These are phyloP conservation scores for Ara ararauna DNA, from an alignment of 2,797 vertebrate species.

Conservation along the genomic window DNA sequence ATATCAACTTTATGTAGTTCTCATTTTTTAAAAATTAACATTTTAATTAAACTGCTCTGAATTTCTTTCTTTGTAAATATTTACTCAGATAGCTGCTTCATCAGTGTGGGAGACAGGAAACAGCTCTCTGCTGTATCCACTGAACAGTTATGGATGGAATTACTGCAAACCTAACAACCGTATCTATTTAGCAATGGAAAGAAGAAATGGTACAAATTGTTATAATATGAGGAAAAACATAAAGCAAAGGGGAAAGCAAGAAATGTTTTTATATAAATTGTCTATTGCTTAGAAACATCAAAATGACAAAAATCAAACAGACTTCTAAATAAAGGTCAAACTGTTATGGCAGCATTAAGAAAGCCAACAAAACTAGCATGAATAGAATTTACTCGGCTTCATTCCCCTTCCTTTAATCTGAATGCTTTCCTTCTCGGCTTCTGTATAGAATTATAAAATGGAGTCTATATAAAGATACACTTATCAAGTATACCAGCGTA, in stretches of 20 bases:
- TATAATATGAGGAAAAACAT: not conserved
- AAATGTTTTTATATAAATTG: conserved; percentile 12
- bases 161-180: not conserved
- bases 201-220: not conserved
- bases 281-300: not conserved
- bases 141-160: not conserved
- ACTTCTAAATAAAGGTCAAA: conserved; percentile 27
- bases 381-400: not conserved
- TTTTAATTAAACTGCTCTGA: conserved; percentile 34
- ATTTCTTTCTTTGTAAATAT: conserved; percentile 39
- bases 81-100: conserved; percentile 23
- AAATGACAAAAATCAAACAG: not conserved
- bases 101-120: conserved; percentile 5
- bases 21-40: conserved; percentile 20
- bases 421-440: not conserved
- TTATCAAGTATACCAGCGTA: not conserved
- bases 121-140: not conserved
- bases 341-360: not conserved
- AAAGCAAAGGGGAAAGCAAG: not conserved
- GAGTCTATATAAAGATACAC: not conserved
- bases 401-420: conserved; percentile 12
- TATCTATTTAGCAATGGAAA: conserved; percentile 19
- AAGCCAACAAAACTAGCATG: not conserved
- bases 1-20: not conserved
- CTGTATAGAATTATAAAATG: not conserved